Evolutionary conservation across 2,113 vertebrate species (phyloP).

Genomic region (Hippopotamus amphibius): DNA sequence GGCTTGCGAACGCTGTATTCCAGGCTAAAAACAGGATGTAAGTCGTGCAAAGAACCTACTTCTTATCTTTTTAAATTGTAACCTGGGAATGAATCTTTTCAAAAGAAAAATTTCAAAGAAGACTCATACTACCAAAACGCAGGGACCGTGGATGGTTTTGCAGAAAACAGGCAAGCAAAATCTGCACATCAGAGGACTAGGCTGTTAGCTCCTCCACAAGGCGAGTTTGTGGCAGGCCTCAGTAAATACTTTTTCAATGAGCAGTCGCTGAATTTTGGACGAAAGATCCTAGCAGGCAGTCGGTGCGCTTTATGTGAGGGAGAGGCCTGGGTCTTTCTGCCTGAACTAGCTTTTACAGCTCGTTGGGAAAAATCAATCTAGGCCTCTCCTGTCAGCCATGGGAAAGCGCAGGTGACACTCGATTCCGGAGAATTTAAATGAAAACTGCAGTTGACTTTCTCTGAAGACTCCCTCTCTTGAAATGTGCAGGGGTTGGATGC

Average conservation of each 20-base stretch:
- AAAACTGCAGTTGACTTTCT: neutral
- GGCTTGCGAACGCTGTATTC: neutral
- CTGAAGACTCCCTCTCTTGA: neutral
- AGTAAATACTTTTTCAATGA: neutral
- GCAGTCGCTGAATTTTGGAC: neutral
- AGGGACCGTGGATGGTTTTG: neutral
- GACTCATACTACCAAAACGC: neutral
- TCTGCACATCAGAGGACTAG: neutral
- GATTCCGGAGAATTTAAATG: neutral
- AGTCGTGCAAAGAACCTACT: neutral
- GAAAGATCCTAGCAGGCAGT: neutral
- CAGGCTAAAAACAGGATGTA: neutral
- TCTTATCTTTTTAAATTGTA: neutral
- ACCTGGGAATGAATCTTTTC: neutral
- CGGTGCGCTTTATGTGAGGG: neutral
- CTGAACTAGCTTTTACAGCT: neutral
- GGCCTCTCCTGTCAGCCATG: neutral
- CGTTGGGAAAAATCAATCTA: neutral
- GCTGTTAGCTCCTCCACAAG: neutral
- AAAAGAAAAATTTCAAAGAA: neutral
- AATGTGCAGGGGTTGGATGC: neutral
- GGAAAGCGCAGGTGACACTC: constrained; percentile 25
- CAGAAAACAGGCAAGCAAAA: constrained; percentile 12
- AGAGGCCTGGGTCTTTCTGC: neutral
- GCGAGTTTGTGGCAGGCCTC: neutral